Evolutionary conservation across 2,888 invertebrate genomes (phyloP), one percentile per base, ranked within the genome.

Genomic region (Coelinius sp.): DNA sequence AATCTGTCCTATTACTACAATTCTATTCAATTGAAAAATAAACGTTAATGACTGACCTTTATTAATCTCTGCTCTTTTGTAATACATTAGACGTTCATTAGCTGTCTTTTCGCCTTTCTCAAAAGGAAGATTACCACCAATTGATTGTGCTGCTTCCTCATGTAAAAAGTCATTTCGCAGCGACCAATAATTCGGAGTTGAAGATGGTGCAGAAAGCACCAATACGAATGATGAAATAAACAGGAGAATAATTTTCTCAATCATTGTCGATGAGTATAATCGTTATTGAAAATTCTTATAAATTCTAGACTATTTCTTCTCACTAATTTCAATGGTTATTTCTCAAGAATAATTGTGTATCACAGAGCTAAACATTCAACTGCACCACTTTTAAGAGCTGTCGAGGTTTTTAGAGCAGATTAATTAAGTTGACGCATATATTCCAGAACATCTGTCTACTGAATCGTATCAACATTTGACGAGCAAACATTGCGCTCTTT

Each of bases 41-140:
- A 62, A 20, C 22, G 75, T 10, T 17, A n/a, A 22, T 14, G 25
- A 41, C 41, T 3, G 88, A 67, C 91, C 91, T 78, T 89, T 89
- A 10, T 90, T 84, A 17, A 90, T 82, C 83, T 93, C 93, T 1
- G 84, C 77, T 17, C 86, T 83, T 80, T 93, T 93, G 49, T 88
- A 88, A 38, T 80, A 79, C 92, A 92, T 92, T 12, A 93, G 86
- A 12, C 92, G 89, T 52, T 89, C 84, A 83, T 92, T 92, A 52
- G 91, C 91, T 1, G 77, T 71, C 0, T 80, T 63, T 85, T 93
- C 93, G 8, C 89, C 87, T 6, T 85, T 79, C 14, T 82, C 89
- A 10, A 93, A 88, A 1, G 81, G 75, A 12, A 89, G 81, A 62
- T 89, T 88, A 0, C 90, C 89, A 24, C 92, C 92, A 6, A 92